Conservation (phyloP, 2,113 vertebrate genomes). For the Oreotrochilus melanogaster region DNA sequence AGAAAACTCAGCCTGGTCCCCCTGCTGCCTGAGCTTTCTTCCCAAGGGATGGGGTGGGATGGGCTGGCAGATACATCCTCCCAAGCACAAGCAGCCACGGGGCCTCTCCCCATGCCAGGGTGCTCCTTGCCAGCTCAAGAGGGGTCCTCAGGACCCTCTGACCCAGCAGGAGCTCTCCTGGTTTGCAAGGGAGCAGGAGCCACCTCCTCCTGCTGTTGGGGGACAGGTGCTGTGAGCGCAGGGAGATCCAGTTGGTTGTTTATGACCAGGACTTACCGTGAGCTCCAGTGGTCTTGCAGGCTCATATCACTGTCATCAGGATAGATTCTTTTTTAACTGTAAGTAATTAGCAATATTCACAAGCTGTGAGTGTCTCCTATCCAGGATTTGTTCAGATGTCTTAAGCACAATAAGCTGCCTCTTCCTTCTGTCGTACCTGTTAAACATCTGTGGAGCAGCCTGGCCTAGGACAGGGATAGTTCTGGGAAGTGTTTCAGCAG, state of each 20-base stretch:
- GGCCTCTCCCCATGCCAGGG: not conserved
- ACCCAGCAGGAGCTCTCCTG: not conserved
- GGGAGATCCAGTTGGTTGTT: not conserved
- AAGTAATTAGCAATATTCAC: constrained; percentile 68
- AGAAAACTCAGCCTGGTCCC: not conserved
- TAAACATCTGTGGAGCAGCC: not conserved
- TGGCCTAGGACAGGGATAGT: not conserved
- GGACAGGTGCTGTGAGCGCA: fast-evolving
- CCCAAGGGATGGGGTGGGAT: not conserved
- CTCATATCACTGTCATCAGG: not conserved
- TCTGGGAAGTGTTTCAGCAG: not conserved
- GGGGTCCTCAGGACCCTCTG: not conserved
- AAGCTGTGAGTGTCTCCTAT: constrained; percentile 68
- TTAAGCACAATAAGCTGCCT: constrained; percentile 78
- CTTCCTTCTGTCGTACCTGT: not conserved
- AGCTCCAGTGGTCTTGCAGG: not conserved
- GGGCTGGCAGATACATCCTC: not conserved
- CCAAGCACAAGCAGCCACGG: not conserved
- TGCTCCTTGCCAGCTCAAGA: not conserved
- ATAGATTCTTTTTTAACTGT: constrained; percentile 35
- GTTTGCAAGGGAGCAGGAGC: not conserved
- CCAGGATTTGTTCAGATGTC: constrained; percentile 70
- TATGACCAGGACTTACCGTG: not conserved
- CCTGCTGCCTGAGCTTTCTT: not conserved
- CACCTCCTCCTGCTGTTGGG: not conserved